phyloP scores from a whole-genome alignment of 1,140 invertebrate species.

The Musca vetustissima region DNA sequence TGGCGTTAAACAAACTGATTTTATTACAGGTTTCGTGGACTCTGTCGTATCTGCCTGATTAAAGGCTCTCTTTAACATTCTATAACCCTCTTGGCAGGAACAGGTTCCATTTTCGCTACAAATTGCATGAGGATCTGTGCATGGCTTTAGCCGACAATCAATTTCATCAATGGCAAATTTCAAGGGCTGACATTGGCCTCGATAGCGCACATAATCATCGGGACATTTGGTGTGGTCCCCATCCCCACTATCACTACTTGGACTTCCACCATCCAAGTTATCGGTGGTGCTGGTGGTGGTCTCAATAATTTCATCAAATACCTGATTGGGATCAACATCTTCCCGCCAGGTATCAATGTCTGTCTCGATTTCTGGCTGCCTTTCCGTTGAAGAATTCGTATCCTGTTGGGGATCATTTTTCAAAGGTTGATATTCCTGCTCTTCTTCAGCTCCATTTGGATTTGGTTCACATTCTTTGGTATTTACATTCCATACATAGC shows the following conservation, averaged over 20 bases:
- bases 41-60: background rate
- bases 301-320: background rate
- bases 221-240: slow-evolving; percentile 3
- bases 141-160: slow-evolving; percentile 13
- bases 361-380: background rate
- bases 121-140: background rate
- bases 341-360: background rate
- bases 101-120: slow-evolving; percentile 23
- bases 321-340: slow-evolving; percentile 1
- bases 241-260: background rate
- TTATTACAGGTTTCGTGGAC: background rate
- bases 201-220: slow-evolving; percentile 7
- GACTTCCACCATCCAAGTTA: too few species aligned
- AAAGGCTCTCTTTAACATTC: background rate
- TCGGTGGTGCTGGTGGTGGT: background rate
- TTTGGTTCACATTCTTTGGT: background rate
- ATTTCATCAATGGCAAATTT: slow-evolving; percentile 16
- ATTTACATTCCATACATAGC: slow-evolving; percentile 12
- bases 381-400: background rate
- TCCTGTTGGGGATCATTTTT: background rate
- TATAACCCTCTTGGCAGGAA: slow-evolving; percentile 14
- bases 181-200: slow-evolving; percentile 10
- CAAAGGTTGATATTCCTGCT: background rate
- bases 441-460: background rate
- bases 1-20: background rate